Conservation (phyloP, 35 echinoderm and acorn worm species). For the Apostichopus californicus region DNA sequence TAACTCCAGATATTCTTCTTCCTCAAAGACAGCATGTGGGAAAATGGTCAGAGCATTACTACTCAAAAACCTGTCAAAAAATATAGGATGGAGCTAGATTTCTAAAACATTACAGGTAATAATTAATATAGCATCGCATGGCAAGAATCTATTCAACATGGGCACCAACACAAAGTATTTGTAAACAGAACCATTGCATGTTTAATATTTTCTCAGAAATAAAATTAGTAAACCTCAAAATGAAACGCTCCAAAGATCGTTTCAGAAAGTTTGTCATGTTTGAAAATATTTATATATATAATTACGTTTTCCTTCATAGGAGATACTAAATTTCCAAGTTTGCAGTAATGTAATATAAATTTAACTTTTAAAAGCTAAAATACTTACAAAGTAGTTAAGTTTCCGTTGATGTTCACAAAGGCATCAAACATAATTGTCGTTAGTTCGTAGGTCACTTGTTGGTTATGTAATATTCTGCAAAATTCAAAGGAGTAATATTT, state of each 20-base stretch:
- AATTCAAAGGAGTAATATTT: neutral
- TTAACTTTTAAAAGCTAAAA: too few relatives aligned
- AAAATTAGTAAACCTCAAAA: too few relatives aligned
- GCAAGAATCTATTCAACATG: too few relatives aligned
- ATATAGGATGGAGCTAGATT: neutral
- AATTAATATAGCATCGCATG: neutral
- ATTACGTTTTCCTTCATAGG: too few relatives aligned
- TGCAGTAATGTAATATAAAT: too few relatives aligned
- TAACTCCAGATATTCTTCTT: constrained; percentile 69
- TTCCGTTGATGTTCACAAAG: constrained; percentile 68
- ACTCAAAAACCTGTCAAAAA: constrained; percentile 68
- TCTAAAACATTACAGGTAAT: neutral
- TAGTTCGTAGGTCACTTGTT: constrained; percentile 70
- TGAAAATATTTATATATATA: too few relatives aligned
- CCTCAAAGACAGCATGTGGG: constrained; percentile 81
- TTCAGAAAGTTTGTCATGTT: too few relatives aligned
- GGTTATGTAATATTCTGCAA: constrained; percentile 74
- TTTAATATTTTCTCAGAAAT: too few relatives aligned
- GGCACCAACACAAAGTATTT: too few relatives aligned
- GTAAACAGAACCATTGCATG: too few relatives aligned
- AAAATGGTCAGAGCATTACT: constrained; percentile 71
- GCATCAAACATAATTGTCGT: constrained; percentile 73
- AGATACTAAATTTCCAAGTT: too few relatives aligned
- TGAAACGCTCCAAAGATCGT: too few relatives aligned
- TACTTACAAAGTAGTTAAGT: constrained; percentile 77